phyloP scores from a whole-genome alignment of 2,113 vertebrate species.

The Xenus cinereus region DNA sequence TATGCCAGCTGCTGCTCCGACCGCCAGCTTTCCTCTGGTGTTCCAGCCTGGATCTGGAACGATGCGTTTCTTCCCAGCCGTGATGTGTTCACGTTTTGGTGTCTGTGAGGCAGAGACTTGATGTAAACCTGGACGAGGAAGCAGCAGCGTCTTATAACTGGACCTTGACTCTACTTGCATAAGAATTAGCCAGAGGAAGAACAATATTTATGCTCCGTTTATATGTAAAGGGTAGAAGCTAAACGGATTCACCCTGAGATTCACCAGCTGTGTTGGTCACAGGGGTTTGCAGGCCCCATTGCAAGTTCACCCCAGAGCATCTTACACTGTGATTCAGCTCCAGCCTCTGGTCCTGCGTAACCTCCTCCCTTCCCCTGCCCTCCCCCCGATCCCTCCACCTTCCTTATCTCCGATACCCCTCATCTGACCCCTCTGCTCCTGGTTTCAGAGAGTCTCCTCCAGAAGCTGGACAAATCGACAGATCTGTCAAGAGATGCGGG shows the following conservation, averaged over 20 bases:
- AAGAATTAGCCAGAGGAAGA: background rate
- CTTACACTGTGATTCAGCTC: background rate
- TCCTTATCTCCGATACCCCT: slow-evolving; percentile 12
- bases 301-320: background rate
- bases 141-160: background rate
- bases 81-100: background rate
- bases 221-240: background rate
- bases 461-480: background rate
- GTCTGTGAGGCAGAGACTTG: background rate
- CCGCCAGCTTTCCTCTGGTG: background rate
- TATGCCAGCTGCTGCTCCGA: background rate
- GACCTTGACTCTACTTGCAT: background rate
- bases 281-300: background rate
- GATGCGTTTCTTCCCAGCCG: background rate
- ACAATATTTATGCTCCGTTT: background rate
- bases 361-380: background rate
- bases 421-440: slow-evolving; percentile 15
- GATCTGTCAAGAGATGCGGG: background rate
- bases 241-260: background rate
- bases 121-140: background rate
- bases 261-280: background rate
- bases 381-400: background rate
- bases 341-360: background rate
- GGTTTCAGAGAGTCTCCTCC: background rate
- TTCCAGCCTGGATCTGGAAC: background rate